These are phyloP conservation scores for Dicaeum eximium DNA, from an alignment of 2,113 vertebrate species.

Conservation along the genomic window DNA sequence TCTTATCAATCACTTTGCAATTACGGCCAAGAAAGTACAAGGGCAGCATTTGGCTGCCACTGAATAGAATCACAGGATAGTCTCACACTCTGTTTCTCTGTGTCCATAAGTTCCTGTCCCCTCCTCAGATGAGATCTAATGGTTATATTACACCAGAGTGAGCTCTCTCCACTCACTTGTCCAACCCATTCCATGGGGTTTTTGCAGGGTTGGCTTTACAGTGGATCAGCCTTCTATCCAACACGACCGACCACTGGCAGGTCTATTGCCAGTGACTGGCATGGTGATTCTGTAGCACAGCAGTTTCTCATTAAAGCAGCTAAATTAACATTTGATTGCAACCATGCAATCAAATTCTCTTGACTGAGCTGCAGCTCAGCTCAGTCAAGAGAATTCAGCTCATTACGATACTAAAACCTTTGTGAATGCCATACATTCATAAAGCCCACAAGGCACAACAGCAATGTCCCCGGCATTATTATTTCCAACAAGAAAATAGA, in stretches of 20 bases:
- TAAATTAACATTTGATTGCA: not conserved
- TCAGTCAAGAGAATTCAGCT: not conserved
- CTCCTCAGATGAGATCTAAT: not conserved
- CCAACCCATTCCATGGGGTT: accelerated
- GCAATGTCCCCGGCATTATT: not conserved
- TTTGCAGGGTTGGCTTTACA: not conserved
- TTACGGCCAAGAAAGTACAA: not conserved
- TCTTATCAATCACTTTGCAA: not conserved
- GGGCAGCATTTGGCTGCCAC: not conserved
- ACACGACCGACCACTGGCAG: not conserved
- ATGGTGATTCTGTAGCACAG: not conserved
- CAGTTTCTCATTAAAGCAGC: not conserved
- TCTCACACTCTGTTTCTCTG: accelerated
- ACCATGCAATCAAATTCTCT: no score
- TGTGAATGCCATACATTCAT: not conserved
- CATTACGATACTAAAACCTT: not conserved
- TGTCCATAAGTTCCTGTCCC: not conserved
- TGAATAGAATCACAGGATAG: not conserved
- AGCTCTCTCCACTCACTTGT: not conserved
- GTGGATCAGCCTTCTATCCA: not conserved
- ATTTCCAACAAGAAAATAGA: not conserved
- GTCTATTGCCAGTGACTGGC: not conserved
- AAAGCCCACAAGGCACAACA: not conserved
- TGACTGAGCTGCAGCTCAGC: not conserved
- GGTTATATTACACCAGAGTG: not conserved